Evolutionary conservation across 2,797 vertebrate species (phyloP).

Genomic region (Gymnothorax javanicus): DNA sequence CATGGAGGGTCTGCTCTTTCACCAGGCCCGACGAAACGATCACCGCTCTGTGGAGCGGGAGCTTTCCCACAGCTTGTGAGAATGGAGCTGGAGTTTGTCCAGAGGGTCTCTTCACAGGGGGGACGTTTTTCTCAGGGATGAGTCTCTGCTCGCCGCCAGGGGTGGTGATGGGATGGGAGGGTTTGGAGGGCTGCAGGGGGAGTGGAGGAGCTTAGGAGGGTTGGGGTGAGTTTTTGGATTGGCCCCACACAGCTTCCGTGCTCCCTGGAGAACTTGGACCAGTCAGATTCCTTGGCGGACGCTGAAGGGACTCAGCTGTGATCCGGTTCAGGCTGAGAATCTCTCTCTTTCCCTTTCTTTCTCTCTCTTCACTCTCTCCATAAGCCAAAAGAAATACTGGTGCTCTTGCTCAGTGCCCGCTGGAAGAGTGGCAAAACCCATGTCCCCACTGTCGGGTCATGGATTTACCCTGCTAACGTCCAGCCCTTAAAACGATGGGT

Average conservation of each 20-base stretch:
- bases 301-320: background rate
- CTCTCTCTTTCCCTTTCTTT: background rate
- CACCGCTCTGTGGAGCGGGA: conserved; percentile 3
- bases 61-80: conserved; percentile 30
- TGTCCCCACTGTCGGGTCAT: background rate
- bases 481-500: background rate
- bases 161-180: background rate
- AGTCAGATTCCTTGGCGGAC: background rate
- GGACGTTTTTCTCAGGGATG: conserved; percentile 8
- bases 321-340: background rate
- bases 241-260: background rate
- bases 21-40: conserved; percentile 15
- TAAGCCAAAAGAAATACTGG: background rate
- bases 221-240: background rate
- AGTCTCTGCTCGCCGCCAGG: background rate
- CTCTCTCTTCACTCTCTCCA: background rate
- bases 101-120: background rate
- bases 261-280: conserved; percentile 12
- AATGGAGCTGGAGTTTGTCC: conserved; percentile 24
- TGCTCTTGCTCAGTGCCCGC: background rate
- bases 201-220: background rate
- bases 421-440: background rate
- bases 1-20: conserved; percentile 22
- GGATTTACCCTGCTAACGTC: background rate
- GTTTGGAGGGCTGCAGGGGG: background rate